A percentile compares a stretch with the other conserved stretches of the same genome.
phyloP scores from a whole-genome alignment of 2,797 vertebrate species.

The Phyllotis vaccarum region DNA sequence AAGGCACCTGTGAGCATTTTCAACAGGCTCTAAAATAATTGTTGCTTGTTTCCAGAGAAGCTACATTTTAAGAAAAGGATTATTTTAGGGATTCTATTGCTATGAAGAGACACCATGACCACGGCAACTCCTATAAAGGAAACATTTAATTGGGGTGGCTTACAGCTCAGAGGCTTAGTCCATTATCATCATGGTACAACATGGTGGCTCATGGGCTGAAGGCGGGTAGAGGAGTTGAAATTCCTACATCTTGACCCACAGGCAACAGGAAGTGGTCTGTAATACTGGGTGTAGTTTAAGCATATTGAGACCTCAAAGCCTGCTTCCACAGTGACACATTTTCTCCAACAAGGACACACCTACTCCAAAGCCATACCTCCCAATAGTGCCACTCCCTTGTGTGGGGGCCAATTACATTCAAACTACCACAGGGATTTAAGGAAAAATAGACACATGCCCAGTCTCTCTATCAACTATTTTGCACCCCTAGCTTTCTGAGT shows the following conservation, averaged over 20 bases:
- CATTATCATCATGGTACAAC: not conserved
- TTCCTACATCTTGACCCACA: not conserved
- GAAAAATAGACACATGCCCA: not conserved
- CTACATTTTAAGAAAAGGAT: conserved; percentile 13
- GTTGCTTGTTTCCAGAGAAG: not conserved
- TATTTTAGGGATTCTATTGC: not conserved
- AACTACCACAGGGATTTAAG: not conserved
- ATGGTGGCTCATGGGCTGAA: not conserved
- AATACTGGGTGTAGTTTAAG: not conserved
- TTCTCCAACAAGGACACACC: not conserved
- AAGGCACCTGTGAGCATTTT: not conserved
- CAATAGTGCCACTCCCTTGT: not conserved
- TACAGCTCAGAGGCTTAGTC: not conserved
- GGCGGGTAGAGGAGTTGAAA: not conserved
- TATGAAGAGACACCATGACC: not conserved
- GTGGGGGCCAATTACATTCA: not conserved
- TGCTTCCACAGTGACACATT: not conserved
- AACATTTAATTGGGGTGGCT: not conserved
- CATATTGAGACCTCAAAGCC: not conserved
- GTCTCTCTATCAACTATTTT: not conserved
- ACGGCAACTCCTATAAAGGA: not conserved
- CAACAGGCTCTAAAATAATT: not conserved
- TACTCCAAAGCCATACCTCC: too few relatives aligned
- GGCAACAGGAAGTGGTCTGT: not conserved
- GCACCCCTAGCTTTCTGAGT: not conserved